Conservation (phyloP, 2,888 invertebrate genomes). For the Nymphalis urticae region DNA sequence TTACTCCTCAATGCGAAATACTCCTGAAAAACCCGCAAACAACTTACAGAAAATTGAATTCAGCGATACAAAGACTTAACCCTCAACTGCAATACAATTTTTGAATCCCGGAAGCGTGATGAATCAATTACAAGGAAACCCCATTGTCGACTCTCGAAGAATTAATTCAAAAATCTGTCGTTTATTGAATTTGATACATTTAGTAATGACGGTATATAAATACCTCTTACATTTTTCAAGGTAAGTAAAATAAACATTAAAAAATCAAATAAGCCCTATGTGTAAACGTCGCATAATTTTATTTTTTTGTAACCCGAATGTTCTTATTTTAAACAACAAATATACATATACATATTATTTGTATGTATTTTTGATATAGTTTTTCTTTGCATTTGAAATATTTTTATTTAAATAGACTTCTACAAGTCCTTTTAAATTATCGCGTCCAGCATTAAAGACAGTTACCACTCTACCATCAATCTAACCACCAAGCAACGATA, state of each 20-base stretch:
- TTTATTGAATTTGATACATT: not conserved
- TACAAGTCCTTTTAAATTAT: no score
- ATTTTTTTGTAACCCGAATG: no score
- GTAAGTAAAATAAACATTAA: not conserved
- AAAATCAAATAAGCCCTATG: no score
- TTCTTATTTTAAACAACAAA: no score
- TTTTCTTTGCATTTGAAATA: no score
- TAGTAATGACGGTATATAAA: not conserved
- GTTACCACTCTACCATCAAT: no score
- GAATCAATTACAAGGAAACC: slow-evolving; percentile 63
- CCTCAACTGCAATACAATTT: slow-evolving; percentile 40
- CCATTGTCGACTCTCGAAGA: slow-evolving; percentile 46
- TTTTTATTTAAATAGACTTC: no score
- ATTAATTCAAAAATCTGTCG: slow-evolving; percentile 5
- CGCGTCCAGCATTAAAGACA: no score
- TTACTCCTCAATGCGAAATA: slow-evolving; percentile 9
- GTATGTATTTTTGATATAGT: no score
- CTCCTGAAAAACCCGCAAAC: slow-evolving; percentile 41
- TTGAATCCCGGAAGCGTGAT: slow-evolving; percentile 57
- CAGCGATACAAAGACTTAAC: slow-evolving; percentile 46
- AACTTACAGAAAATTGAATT: slow-evolving; percentile 49
- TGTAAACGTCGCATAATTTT: no score
- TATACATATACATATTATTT: no score
- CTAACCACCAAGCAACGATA: no score
- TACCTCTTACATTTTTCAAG: not conserved